Percentiles rank a stretch among this genome's conserved stretches.
Evolutionary conservation across 2,888 invertebrate species (phyloP).

Genomic region (Hydriomena furcata): DNA sequence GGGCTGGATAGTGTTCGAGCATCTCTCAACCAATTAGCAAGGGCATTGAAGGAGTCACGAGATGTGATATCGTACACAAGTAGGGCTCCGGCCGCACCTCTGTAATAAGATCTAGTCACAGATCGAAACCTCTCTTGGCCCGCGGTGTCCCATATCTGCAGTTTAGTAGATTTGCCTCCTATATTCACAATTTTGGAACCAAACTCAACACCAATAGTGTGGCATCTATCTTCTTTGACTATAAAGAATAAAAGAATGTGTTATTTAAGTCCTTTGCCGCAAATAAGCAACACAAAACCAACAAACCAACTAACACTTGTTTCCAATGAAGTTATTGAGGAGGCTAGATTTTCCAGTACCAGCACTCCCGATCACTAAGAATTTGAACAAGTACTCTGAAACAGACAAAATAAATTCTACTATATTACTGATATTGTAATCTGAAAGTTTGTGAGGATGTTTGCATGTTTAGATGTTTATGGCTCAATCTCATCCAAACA

Average conservation of each 20-base stretch:
- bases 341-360: constrained; percentile 93
- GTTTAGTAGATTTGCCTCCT: constrained; percentile 91
- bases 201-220: constrained; percentile 94
- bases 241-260: constrained; percentile 32
- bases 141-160: constrained; percentile 95
- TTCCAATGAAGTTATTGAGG: constrained; percentile 92
- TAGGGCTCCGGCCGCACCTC: constrained; percentile 96
- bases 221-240: constrained; percentile 93
- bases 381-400: constrained; percentile 93
- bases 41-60: constrained; percentile 95
- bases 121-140: constrained; percentile 99
- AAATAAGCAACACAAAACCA: too few species aligned
- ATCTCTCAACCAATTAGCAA: constrained; percentile 93
- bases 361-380: constrained; percentile 92
- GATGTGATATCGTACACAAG: constrained; percentile 95
- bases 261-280: too few species aligned
- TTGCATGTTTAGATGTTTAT: too few species aligned
- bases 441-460: too few species aligned
- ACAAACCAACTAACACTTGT: constrained; percentile 87
- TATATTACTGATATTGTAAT: too few species aligned
- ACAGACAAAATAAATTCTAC: constrained; percentile 34
- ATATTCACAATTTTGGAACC: constrained; percentile 93
- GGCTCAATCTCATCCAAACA: too few species aligned
- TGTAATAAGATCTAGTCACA: constrained; percentile 92
- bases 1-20: constrained; percentile 91